phyloP scores from a whole-genome alignment of 2,797 vertebrate species.

The Staurois parvus region DNA sequence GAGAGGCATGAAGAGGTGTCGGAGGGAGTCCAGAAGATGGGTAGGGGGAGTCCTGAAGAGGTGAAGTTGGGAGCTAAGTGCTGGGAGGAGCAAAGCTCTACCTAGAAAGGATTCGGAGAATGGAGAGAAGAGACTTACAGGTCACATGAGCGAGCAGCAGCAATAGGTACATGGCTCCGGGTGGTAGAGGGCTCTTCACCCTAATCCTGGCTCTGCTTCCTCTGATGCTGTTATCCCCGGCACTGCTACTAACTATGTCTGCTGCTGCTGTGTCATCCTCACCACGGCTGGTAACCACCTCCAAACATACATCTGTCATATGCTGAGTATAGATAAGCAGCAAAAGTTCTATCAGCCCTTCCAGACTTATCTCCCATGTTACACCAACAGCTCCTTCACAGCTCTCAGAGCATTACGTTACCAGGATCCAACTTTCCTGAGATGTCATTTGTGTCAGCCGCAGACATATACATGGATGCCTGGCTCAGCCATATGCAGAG shows the following conservation, averaged over 20 bases:
- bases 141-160: not conserved
- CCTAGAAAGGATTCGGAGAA: too few relatives aligned
- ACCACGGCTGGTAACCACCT: not conserved
- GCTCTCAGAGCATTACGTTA: too few relatives aligned
- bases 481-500: too few relatives aligned
- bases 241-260: not conserved
- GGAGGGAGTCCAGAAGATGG: too few relatives aligned
- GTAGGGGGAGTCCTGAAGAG: too few relatives aligned
- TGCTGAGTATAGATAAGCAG: constrained; percentile 1
- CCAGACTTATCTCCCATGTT: too few relatives aligned
- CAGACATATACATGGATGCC: too few relatives aligned
- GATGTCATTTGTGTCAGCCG: too few relatives aligned
- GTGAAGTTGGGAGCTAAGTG: too few relatives aligned
- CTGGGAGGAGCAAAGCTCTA: too few relatives aligned
- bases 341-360: not conserved
- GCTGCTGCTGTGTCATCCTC: not conserved
- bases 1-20: too few relatives aligned
- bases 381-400: not conserved
- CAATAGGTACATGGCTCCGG: not conserved
- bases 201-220: not conserved
- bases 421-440: too few relatives aligned
- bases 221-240: not conserved
- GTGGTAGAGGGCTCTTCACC: not conserved
- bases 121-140: constrained; percentile 1
- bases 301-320: not conserved